A percentile compares a stretch with the other conserved stretches of the same genome.
Conservation (phyloP, 1,140 invertebrate genomes). For the Diprion similis region DNA sequence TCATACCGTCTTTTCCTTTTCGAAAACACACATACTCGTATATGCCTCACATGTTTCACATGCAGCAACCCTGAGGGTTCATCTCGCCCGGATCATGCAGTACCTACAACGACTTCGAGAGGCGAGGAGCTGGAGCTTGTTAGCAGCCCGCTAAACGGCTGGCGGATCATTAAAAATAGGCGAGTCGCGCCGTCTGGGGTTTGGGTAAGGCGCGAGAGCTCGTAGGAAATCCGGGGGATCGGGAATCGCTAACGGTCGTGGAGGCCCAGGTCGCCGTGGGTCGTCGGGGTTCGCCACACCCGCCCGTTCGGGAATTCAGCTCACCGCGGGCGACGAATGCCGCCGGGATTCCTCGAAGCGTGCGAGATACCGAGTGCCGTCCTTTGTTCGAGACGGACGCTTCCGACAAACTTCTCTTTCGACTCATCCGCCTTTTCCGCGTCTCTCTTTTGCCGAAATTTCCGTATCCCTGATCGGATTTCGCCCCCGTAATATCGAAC, state of each 20-base stretch:
- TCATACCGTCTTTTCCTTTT: too few species aligned
- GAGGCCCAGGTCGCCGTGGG: conserved; percentile 53
- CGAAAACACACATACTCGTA: too few species aligned
- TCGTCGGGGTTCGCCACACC: conserved; percentile 55
- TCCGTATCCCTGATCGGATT: too few species aligned
- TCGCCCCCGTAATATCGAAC: too few species aligned
- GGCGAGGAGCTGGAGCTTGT: too few species aligned
- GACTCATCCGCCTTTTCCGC: too few species aligned
- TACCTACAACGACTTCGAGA: too few species aligned
- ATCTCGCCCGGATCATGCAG: too few species aligned
- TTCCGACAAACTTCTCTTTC: not conserved
- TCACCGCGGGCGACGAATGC: conserved; percentile 41
- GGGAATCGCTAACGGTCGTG: not conserved
- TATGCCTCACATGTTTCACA: too few species aligned
- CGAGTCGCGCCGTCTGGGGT: not conserved
- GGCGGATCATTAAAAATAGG: not conserved
- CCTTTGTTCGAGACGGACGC: not conserved
- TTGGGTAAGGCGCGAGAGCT: not conserved
- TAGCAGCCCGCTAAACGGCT: too few species aligned
- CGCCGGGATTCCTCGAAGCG: conserved; percentile 3
- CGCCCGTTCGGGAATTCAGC: conserved; percentile 64
- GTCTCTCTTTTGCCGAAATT: too few species aligned
- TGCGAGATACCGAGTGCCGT: not conserved
- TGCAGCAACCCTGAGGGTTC: too few species aligned
- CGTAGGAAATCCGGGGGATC: not conserved